Conservation (phyloP, 2,888 invertebrate genomes). For the Myopa testacea region DNA sequence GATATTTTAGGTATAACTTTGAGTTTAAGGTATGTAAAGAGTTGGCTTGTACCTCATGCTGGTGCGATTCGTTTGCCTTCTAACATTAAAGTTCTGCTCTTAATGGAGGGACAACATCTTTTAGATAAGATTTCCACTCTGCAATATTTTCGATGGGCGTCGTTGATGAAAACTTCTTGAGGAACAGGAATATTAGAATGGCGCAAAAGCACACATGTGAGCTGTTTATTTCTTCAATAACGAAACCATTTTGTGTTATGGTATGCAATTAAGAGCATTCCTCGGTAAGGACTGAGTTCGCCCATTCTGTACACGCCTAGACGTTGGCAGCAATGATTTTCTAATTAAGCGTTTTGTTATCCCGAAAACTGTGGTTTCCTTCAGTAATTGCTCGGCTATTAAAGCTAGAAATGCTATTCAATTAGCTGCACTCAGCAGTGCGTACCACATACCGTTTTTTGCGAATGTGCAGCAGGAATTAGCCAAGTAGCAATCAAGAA, state of each 20-base stretch:
- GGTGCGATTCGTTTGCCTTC: too few species aligned
- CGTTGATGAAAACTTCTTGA: too few species aligned
- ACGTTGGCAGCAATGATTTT: conserved; percentile 3
- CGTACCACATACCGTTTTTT: conserved; percentile 47
- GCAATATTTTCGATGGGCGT: too few species aligned
- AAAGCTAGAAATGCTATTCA: conserved; percentile 58
- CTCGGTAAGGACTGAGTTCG: neutral
- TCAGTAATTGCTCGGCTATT: conserved; percentile 48
- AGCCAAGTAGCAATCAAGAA: conserved; percentile 40
- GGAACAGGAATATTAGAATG: too few species aligned
- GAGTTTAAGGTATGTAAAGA: too few species aligned
- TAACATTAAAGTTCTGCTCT: too few species aligned
- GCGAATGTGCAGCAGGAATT: conserved; percentile 39
- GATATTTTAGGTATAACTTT: too few species aligned
- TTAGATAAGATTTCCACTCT: too few species aligned
- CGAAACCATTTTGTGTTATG: neutral
- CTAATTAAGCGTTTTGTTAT: conserved; percentile 33
- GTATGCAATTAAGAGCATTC: neutral
- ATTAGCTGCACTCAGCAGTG: conserved; percentile 60
- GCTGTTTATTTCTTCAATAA: neutral
- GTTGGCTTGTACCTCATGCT: too few species aligned
- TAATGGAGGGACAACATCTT: too few species aligned
- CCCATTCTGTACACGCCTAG: neutral
- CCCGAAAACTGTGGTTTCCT: conserved; percentile 19
- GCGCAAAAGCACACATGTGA: too few species aligned